Conservation (phyloP, 1,140 invertebrate species). For the Drosophila quadrilineata region DNA sequence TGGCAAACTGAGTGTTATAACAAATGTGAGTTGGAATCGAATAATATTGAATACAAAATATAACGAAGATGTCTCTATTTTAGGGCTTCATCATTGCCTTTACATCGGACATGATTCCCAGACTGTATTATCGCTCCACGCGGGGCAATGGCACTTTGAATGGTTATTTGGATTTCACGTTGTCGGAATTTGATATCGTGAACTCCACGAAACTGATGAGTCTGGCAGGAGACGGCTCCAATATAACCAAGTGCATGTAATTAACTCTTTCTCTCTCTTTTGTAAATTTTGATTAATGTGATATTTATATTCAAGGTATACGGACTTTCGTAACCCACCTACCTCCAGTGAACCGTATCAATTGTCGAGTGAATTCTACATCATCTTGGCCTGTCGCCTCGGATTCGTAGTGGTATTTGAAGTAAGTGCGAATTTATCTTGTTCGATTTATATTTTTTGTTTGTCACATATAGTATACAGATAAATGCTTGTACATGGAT, state of each 20-base stretch:
- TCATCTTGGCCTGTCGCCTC: constrained; percentile 93
- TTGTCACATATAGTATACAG: no score
- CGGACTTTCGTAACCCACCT: constrained; percentile 92
- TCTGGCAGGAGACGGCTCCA: constrained; percentile 58
- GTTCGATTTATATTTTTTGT: constrained; percentile 30
- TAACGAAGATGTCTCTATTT: constrained; percentile 1
- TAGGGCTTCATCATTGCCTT: constrained; percentile 99
- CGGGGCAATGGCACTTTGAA: constrained; percentile 85
- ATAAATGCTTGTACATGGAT: constrained; percentile 42
- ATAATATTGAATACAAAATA: neutral
- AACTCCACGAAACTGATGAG: constrained; percentile 85
- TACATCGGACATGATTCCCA: constrained; percentile 98
- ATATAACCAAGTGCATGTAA: constrained; percentile 81
- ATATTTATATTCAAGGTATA: constrained; percentile 35
- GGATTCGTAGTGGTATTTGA: constrained; percentile 96
- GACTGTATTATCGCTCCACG: constrained; percentile 90
- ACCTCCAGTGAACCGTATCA: constrained; percentile 86
- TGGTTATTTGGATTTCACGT: constrained; percentile 91
- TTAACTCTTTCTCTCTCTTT: neutral
- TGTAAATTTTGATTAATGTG: neutral
- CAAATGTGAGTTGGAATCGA: constrained; percentile 88
- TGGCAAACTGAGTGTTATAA: constrained; percentile 94
- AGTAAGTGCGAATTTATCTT: constrained; percentile 82
- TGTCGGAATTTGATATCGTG: constrained; percentile 90
- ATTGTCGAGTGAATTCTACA: constrained; percentile 92